Conservation (phyloP, 1,140 invertebrate genomes). For the Pantala flavescens region DNA sequence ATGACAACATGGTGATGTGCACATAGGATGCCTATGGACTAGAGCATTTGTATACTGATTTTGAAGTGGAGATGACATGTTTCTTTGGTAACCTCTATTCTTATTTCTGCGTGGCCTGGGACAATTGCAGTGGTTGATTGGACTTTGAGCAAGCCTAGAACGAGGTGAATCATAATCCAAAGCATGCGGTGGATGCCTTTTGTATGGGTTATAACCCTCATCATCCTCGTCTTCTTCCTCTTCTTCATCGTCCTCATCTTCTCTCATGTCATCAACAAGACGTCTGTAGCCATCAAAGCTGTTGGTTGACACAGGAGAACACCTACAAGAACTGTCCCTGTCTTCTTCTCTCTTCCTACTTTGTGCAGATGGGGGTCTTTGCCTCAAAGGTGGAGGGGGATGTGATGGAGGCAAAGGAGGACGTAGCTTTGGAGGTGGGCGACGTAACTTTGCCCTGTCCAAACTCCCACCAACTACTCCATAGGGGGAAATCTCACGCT, state of each 20-base stretch:
- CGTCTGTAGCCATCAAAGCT: neutral
- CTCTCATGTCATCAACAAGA: neutral
- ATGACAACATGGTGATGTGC: constrained; percentile 11
- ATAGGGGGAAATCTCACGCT: neutral
- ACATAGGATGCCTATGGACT: neutral
- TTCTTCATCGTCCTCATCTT: neutral
- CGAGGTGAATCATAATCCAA: neutral
- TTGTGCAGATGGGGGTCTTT: neutral
- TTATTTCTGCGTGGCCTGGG: neutral
- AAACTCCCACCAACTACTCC: neutral
- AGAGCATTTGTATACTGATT: neutral
- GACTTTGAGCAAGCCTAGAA: neutral
- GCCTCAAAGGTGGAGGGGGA: neutral
- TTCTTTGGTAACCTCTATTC: neutral
- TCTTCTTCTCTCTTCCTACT: neutral
- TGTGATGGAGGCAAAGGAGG: neutral
- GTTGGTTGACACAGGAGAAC: neutral
- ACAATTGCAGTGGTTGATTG: neutral
- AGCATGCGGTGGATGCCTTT: neutral
- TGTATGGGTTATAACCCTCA: neutral
- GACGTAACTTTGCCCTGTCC: neutral
- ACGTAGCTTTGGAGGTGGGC: neutral
- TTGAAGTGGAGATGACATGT: neutral
- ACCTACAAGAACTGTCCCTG: neutral
- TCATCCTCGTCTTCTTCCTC: constrained; percentile 11